These are phyloP conservation scores for Acanthurus tractus DNA, from an alignment of 2,797 vertebrate genomes.

Conservation along the genomic window DNA sequence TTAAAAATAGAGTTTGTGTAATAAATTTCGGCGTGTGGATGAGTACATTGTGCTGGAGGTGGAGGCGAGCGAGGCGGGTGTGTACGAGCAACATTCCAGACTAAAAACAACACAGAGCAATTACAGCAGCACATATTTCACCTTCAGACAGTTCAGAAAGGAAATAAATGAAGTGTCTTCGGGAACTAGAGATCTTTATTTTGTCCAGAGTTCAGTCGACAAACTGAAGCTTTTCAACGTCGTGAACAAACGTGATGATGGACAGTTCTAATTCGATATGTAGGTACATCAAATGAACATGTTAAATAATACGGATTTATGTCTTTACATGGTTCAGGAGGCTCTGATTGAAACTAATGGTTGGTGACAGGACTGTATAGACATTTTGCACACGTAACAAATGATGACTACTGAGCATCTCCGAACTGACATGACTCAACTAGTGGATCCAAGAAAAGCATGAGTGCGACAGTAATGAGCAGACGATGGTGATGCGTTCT, in stretches of 20 bases:
- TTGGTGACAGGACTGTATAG: constrained; percentile 20
- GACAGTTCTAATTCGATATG: constrained; percentile 3
- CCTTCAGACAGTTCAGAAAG: constrained; percentile 15
- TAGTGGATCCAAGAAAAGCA: constrained; percentile 45
- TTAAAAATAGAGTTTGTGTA: constrained; percentile 24
- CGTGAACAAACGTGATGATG: constrained; percentile 24
- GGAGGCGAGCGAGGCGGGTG: constrained; percentile 36
- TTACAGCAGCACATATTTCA: constrained; percentile 29
- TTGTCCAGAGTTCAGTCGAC: constrained; percentile 26
- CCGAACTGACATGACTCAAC: constrained; percentile 66
- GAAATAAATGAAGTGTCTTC: constrained; percentile 20
- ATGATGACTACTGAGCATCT: constrained; percentile 54
- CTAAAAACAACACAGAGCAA: constrained; percentile 27
- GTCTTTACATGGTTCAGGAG: constrained; percentile 26
- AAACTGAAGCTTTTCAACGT: constrained; percentile 10
- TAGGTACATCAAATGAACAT: constrained; percentile 22
- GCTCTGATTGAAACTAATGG: constrained; percentile 22
- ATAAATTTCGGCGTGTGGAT: constrained; percentile 11
- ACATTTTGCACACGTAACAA: constrained; percentile 61
- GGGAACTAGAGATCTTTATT: constrained; percentile 54
- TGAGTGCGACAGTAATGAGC: constrained; percentile 56
- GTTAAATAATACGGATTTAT: constrained; percentile 18
- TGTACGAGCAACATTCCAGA: constrained; percentile 46
- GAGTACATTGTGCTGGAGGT: constrained; percentile 21
- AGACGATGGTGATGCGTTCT: constrained; percentile 52